These are phyloP conservation scores for Arnoldichthys spilopterus DNA, from an alignment of 2,797 vertebrate genomes.

Conservation along the genomic window DNA sequence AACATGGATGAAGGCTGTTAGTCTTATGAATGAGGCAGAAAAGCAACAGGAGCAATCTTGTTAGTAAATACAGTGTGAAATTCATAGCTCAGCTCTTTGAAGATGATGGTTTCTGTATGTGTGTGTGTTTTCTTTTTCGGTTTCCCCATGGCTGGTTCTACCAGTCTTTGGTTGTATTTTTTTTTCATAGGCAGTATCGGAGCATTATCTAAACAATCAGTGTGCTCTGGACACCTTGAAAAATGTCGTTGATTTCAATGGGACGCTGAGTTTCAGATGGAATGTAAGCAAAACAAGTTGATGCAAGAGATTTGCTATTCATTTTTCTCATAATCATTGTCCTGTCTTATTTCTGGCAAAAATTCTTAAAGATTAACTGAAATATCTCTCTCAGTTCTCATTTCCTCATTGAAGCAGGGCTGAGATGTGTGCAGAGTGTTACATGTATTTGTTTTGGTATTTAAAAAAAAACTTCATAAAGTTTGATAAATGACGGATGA, in stretches of 20 bases:
- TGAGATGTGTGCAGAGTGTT: not conserved
- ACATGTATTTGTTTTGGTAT: not conserved
- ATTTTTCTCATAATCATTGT: slow-evolving; percentile 22
- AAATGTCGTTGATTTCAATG: slow-evolving; percentile 55
- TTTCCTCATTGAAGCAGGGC: slow-evolving; percentile 18
- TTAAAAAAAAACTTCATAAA: not conserved
- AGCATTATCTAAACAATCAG: slow-evolving; percentile 51
- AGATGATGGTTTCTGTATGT: slow-evolving; percentile 21
- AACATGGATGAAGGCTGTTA: slow-evolving; percentile 34
- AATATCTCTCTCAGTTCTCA: not conserved
- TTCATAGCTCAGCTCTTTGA: slow-evolving; percentile 34
- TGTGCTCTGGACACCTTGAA: slow-evolving; percentile 25
- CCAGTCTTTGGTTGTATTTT: slow-evolving; percentile 51
- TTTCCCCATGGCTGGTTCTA: slow-evolving; percentile 57
- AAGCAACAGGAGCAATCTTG: slow-evolving; percentile 15
- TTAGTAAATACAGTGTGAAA: slow-evolving; percentile 31
- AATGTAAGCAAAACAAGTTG: slow-evolving; percentile 55
- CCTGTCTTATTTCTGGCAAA: not conserved
- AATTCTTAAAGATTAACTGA: slow-evolving; percentile 11
- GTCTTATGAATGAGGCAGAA: slow-evolving; percentile 26
- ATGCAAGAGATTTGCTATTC: slow-evolving; percentile 25
- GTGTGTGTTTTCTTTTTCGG: slow-evolving; percentile 41
- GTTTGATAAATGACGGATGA: too few relatives aligned
- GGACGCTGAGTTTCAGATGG: slow-evolving; percentile 46
- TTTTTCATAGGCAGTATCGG: slow-evolving; percentile 35